Evolutionary conservation across 2,113 vertebrate genomes (phyloP).

Genomic region (Balaeniceps rex): DNA sequence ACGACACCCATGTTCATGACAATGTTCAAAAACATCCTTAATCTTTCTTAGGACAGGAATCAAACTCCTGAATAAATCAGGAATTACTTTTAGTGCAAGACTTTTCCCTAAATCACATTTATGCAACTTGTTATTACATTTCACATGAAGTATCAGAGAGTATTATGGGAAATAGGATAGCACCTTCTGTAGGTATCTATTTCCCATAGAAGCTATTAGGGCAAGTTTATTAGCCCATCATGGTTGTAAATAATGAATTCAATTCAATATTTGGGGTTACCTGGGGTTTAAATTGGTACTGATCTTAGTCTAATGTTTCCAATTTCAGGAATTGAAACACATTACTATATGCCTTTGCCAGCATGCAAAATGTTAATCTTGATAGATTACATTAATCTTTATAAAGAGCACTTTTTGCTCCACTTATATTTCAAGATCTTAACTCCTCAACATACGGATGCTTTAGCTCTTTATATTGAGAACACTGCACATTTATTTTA

Average conservation of each 20-base stretch:
- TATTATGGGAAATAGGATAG: not conserved
- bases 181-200: not conserved
- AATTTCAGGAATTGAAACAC: constrained; percentile 38
- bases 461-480: constrained; percentile 49
- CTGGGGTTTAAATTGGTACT: constrained; percentile 47
- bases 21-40: not conserved
- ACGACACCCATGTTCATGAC: not conserved
- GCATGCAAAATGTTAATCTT: constrained; percentile 61
- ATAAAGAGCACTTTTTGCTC: constrained; percentile 37
- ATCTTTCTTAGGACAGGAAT: not conserved
- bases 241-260: constrained; percentile 43
- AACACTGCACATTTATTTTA: constrained; percentile 62
- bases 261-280: constrained; percentile 55
- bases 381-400: constrained; percentile 58
- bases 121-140: constrained; percentile 12
- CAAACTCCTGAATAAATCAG: not conserved
- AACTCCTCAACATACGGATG: constrained; percentile 44
- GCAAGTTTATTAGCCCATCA: constrained; percentile 4
- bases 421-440: constrained; percentile 50
- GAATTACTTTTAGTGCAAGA: not conserved
- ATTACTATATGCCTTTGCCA: constrained; percentile 41
- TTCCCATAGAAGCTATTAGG: not conserved
- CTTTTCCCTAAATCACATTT: constrained; percentile 14
- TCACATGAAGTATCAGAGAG: not conserved
- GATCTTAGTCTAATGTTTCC: constrained; percentile 38